Base-by-base conservation (phyloP, 2,888 invertebrate species). In the Crepidodera aurea region DNA sequence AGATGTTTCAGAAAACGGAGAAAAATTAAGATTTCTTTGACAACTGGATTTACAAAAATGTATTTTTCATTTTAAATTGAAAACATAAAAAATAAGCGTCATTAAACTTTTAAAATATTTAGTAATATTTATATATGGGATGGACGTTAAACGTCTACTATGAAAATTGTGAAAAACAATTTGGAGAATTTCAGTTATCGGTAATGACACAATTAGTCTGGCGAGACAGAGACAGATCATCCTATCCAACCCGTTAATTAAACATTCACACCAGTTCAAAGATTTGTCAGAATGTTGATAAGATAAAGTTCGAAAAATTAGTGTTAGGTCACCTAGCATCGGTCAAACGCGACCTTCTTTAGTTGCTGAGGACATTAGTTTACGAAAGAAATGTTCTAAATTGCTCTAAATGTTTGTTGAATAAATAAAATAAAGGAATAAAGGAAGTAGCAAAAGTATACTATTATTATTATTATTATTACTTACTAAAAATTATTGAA, bases 241-340 rank as follows among this genome's bases (percentile, higher is more conserved):
- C 34, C 54, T 67, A 63, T 58, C 60, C 34, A 66, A 71, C 69
- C 74, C 72, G 74, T 73, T 74, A 74, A 71, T 72, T 71, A 73
- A 71, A 73, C 69, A 73, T 72, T 70, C 72, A 73, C 74, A 71
- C 74, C 74, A 71, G 66, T 68, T 66, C 69, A 71, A 74, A 74
- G 70, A 71, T 68, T 70, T 68, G 68, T 69, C 67, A 65, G 71
- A 65, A 60, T 42, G 61, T 67, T 69, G 73, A 74, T 74, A 74
- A 74, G 73, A 73, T 73, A 73, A 73, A 51, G 39, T 46, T 48
- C 55, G 42, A 60, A 66, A 62, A 51, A 50, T 48, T 48, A 44
- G 13, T 44, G 22, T 44, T 44, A 44, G 44, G 44, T 44, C 44
- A 44, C 44, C 42, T 16, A 8, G 16, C 19, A 8, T 16, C 42